Conservation (phyloP, 1,140 invertebrate species). For the Meloidogyne floridensis region DNA sequence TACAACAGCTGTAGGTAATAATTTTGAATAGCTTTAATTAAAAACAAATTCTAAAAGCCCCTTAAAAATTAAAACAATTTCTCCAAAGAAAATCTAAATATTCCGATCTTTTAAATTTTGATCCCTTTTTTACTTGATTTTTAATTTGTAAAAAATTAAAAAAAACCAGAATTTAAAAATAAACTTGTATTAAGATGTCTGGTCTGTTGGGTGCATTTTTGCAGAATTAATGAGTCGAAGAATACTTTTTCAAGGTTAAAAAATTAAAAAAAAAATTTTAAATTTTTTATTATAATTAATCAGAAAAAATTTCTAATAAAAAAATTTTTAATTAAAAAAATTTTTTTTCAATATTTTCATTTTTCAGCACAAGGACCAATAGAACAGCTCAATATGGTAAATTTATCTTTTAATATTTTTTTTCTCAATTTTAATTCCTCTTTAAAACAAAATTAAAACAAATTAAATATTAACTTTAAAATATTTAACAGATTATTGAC, state of each 20-base stretch:
- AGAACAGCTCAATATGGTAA: constrained; percentile 73
- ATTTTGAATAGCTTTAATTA: too few relatives aligned
- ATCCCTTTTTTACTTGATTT: too few relatives aligned
- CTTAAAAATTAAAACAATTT: too few relatives aligned
- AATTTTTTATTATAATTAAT: neutral
- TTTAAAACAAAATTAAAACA: too few relatives aligned
- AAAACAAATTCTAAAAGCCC: too few relatives aligned
- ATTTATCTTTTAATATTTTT: neutral
- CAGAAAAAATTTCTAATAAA: neutral
- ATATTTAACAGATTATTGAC: constrained; percentile 2
- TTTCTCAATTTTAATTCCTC: neutral
- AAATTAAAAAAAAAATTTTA: neutral
- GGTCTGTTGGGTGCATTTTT: constrained; percentile 98
- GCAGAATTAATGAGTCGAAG: constrained; percentile 73
- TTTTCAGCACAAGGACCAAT: constrained; percentile 80
- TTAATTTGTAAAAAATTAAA: too few relatives aligned
- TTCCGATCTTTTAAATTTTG: too few relatives aligned
- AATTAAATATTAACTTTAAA: constrained; percentile 64
- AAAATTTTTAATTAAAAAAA: neutral
- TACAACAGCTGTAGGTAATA: constrained; percentile 74
- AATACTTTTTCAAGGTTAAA: constrained; percentile 4
- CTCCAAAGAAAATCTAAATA: too few relatives aligned
- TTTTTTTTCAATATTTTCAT: neutral
- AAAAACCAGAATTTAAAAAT: too few relatives aligned
- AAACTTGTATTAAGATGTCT: constrained; percentile 75